phyloP scores from a whole-genome alignment of 1,140 invertebrate genomes.

The Solenopsis fugax region DNA sequence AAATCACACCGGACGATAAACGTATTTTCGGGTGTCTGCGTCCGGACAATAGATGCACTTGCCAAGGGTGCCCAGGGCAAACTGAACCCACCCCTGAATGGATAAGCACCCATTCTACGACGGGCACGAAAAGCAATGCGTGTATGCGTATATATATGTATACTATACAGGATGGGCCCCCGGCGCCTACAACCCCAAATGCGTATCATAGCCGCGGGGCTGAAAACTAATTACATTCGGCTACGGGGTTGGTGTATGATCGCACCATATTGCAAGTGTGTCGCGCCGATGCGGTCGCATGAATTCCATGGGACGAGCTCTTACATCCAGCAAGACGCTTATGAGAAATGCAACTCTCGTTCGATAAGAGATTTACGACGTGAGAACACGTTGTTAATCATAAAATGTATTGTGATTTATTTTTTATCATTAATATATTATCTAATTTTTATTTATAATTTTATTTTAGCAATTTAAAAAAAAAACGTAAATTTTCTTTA shows the following conservation, averaged over 20 bases:
- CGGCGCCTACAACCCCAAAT: constrained; percentile 68
- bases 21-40: constrained; percentile 83
- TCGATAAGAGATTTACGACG: constrained; percentile 1
- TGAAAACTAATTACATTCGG: constrained; percentile 85
- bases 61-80: constrained; percentile 81
- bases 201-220: constrained; percentile 82
- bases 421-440: background rate
- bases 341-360: background rate
- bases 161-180: constrained; percentile 47
- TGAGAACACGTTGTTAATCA: background rate
- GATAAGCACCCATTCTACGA: constrained; percentile 73
- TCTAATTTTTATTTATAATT: background rate
- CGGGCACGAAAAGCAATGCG: constrained; percentile 56
- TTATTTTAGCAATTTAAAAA: background rate
- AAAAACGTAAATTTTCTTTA: background rate
- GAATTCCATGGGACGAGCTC: constrained; percentile 70
- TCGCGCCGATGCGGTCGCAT: constrained; percentile 74
- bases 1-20: constrained; percentile 72
- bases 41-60: constrained; percentile 84
- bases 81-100: constrained; percentile 81
- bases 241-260: constrained; percentile 75
- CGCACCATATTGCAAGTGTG: constrained; percentile 81
- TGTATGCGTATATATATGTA: constrained; percentile 58
- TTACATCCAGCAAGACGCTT: constrained; percentile 10
- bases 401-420: background rate